These are phyloP conservation scores for Atta texana DNA, from an alignment of 1,140 invertebrate genomes.

Conservation along the genomic window DNA sequence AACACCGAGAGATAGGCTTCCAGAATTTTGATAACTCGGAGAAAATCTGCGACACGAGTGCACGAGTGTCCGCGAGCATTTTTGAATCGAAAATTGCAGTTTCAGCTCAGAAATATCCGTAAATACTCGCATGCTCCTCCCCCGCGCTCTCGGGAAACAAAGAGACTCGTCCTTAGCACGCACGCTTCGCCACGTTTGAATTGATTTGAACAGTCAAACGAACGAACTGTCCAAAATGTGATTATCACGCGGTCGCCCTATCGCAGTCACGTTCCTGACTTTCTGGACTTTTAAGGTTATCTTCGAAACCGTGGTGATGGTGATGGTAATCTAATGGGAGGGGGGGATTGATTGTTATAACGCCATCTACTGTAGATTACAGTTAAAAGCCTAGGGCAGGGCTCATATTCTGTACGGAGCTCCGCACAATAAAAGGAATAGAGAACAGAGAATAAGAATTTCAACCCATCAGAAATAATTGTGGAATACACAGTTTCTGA, in stretches of 20 bases:
- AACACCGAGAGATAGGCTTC: background rate
- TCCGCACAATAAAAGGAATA: too few relatives aligned
- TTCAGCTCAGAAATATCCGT: background rate
- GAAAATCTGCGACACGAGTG: constrained; percentile 17
- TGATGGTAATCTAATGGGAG: background rate
- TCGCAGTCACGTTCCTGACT: constrained; percentile 8
- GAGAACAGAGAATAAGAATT: too few relatives aligned
- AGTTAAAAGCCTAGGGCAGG: too few relatives aligned
- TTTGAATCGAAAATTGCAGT: background rate
- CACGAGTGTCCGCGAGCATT: background rate
- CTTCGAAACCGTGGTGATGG: background rate
- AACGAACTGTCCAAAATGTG: background rate
- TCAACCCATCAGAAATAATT: too few relatives aligned
- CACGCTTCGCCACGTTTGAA: background rate
- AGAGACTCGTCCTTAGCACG: too few relatives aligned
- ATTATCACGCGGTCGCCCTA: background rate
- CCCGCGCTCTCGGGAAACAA: background rate
- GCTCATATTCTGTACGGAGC: too few relatives aligned
- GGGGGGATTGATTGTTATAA: too few relatives aligned
- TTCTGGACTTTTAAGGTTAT: constrained; percentile 18
- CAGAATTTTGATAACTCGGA: background rate
- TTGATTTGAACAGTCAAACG: background rate
- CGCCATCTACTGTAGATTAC: too few relatives aligned
- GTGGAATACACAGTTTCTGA: too few relatives aligned
- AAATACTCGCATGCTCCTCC: background rate